Conservation (phyloP, 1,140 invertebrate genomes). For the Dryas iulia region DNA sequence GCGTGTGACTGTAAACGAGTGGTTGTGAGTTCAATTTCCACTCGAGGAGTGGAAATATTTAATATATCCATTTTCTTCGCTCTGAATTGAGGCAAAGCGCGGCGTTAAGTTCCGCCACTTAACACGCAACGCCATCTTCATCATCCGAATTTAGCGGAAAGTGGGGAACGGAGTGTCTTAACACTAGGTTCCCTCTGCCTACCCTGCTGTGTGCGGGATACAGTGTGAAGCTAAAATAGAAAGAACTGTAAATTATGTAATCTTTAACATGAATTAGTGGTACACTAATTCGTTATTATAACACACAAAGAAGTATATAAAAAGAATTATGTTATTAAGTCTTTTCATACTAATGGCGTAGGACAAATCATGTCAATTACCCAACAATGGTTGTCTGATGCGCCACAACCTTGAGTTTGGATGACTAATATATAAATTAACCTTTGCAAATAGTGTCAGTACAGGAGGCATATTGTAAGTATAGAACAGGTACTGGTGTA, state of each 20-base stretch:
- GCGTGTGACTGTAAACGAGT: no score
- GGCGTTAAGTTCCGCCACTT: no score
- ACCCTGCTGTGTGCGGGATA: no score
- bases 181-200: no score
- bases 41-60: no score
- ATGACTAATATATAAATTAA: constrained; percentile 40
- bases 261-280: not conserved
- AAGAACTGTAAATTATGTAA: not conserved
- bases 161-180: no score
- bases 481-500: not conserved
- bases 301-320: not conserved
- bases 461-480: not conserved
- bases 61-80: no score
- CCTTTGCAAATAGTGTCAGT: constrained; percentile 37
- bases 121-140: no score
- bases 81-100: no score
- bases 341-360: constrained; percentile 25
- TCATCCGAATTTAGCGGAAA: no score
- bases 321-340: constrained; percentile 11
- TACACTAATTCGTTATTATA: not conserved
- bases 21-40: no score
- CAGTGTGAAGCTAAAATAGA: not conserved
- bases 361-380: constrained; percentile 28
- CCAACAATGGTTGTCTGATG: constrained; percentile 23
- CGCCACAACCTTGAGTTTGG: constrained; percentile 20